Evolutionary conservation across 2,113 vertebrate species (phyloP).

Genomic region (crab-eating macaque (Macaca fascicularis)): T2T-MFA8v1.1 NC_088385.1:83529501-83530000

Average conservation of each 20-base stretch:
- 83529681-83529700: not conserved
- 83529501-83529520: too few relatives aligned
- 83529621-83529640: too few relatives aligned
- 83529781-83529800: not conserved
- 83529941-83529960: not conserved
- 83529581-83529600: too few relatives aligned
- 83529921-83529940: not conserved
- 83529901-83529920: not conserved
- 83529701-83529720: not conserved
- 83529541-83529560: too few relatives aligned
- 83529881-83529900: not conserved
- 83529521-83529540: too few relatives aligned
- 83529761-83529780: slow-evolving; percentile 1
- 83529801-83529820: not conserved
- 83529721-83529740: not conserved
- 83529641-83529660: too few relatives aligned
- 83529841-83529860: not conserved
- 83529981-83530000: not conserved
- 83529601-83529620: too few relatives aligned
- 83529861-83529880: not conserved
- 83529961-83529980: not conserved
- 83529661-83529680: too few relatives aligned
- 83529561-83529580: too few relatives aligned
- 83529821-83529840: not conserved
- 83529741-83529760: not conserved